Evolutionary conservation across 2,888 invertebrate species (phyloP), one percentile per base, ranked within the genome.

Genomic region (Bimastos eiseni): DNA sequence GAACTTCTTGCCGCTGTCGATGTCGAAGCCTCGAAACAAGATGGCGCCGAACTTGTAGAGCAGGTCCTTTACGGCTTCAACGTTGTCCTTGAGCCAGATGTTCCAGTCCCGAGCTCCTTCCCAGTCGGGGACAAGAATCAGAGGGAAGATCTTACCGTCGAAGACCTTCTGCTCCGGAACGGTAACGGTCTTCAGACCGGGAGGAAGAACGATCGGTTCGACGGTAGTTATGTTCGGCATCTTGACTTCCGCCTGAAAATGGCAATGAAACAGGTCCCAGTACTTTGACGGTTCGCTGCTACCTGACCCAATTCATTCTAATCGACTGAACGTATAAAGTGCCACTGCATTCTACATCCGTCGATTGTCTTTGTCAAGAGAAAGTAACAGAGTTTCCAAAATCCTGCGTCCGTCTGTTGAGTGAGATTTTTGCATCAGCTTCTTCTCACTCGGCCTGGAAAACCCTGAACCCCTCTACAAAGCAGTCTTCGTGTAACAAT

Each of bases 1-100:
- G 86, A 94, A 94, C 37, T 92, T 92, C 88, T 91, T 90, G 8
- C 93, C 92, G 24, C 91, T 91, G 17, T 92, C 88, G n/a, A 93
- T 36, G 0, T 93, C 93, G 90, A 93, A 94, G 19, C 91, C 92
- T 36, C 93, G 92, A 90, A 94, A 93, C 49, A 94, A 89, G 88
- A 94, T 92, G n/a, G 93, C 93, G 86, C 93, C 93, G 88, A 92
- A 91, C 86, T 93, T 91, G 21, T 93, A 83, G 86, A 93, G 91
- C 0, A 92, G 88, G 2, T 92, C 89, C 33, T 93, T 91, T 1
- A 93, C 86, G 17, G 55, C n/a, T 6, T 90, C 30, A n/a, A 90
- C 91, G n/a, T 93, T 91, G 24, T 91, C 90, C 24, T 91, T 88
- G 13, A 93, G 70, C 93, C 93, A 93, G 30, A 44, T 41, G 13